Percentiles rank a stretch among this genome's conserved stretches.
These are phyloP conservation scores for Alces alces DNA, from an alignment of 2,113 vertebrate species.

Conservation along the genomic window DNA sequence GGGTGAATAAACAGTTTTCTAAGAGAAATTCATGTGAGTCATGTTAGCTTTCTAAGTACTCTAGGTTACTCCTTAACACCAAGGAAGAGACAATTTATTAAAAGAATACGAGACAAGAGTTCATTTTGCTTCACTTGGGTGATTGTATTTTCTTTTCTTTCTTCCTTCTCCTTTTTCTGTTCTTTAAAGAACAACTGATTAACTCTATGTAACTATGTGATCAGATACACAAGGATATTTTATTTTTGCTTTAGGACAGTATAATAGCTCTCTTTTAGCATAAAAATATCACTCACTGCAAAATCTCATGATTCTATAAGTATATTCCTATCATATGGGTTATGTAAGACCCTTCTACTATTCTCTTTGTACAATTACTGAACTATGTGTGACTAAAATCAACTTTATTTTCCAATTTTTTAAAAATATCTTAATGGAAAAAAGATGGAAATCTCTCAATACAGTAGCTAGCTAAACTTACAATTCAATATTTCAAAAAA, in stretches of 20 bases:
- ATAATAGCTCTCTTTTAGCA: neutral
- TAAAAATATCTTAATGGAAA: neutral
- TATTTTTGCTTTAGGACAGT: neutral
- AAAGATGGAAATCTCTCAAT: neutral
- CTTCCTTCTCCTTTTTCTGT: neutral
- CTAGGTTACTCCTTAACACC: neutral
- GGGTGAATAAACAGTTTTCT: conserved; percentile 18
- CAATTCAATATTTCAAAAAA: neutral
- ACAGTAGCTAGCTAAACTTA: neutral
- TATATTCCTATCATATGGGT: neutral
- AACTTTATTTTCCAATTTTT: neutral
- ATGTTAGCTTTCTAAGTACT: neutral
- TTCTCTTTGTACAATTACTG: fast-evolving
- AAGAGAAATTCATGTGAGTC: neutral
- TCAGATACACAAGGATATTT: neutral
- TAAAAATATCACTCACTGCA: neutral
- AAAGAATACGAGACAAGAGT: neutral
- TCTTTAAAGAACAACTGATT: neutral
- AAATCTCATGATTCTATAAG: neutral
- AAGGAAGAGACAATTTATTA: neutral
- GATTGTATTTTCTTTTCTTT: neutral
- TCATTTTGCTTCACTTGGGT: neutral
- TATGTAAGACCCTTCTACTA: neutral
- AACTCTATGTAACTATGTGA: neutral
- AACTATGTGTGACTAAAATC: neutral